Evolutionary conservation across 2,888 invertebrate genomes (phyloP), one percentile per base, ranked within the genome.

Genomic region (Blomia tropicalis): DNA sequence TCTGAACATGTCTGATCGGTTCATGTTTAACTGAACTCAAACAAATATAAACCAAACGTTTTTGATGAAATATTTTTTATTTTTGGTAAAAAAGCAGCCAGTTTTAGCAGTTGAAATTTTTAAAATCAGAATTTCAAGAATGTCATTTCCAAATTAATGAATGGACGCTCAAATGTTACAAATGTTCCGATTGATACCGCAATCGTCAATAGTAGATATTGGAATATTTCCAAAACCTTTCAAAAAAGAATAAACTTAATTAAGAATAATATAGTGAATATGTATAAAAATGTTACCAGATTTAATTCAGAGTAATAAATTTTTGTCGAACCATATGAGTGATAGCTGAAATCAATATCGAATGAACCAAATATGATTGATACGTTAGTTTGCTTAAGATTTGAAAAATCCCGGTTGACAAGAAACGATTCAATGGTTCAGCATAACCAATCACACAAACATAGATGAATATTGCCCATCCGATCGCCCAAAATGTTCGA

Each of bases 381-480:
- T 71, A 72, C 59, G 70, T 69, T 29, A 72, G 67, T 25, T 69
- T 69, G 30, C 71, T 71, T 4, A 72, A 64, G 3, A 72, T 72
- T 31, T 73, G 64, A 29, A 72, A 67, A 23, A 66, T 64, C 29
- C 69, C 67, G 54, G 67, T 66, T 1, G 70, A 69, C 7, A 72
- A 66, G 19, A 71, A 29, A 1, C 64, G 65, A 64, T 72, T 73
- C 43, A 72, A 58, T 2, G 66, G 63, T 29, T 71, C 71, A 2
- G 72, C 72, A 54, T 71, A 67, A 30, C 70, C 72, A n/a, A 70
- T 70, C 47, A 72, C 70, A 59, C 72, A 73, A n/a, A 71, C 72
- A 62, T 72, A 72, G 58, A 72, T 68, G 4, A 73, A 63, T 69
- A 71, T 71, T 14, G 70, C 69, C 32, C 72, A 63, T 1, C 71